phyloP scores from a whole-genome alignment of 2,888 invertebrate genomes.

The Sarcophaga carnaria region DNA sequence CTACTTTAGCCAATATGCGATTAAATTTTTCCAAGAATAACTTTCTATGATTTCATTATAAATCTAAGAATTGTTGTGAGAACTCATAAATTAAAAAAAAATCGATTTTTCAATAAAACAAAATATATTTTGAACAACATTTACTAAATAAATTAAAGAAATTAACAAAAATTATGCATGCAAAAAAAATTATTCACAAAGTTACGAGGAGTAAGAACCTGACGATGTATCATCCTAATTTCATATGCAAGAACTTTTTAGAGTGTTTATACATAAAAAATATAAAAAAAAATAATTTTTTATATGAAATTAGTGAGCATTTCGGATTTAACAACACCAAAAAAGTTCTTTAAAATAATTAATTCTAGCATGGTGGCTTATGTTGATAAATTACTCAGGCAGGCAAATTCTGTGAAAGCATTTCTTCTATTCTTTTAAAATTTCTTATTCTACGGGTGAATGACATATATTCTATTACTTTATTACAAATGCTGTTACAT shows the following conservation, averaged over 20 bases:
- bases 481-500: neutral
- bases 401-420: neutral
- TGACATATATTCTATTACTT: neutral
- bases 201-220: conserved; percentile 3
- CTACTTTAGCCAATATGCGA: neutral
- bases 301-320: conserved; percentile 4
- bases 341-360: neutral
- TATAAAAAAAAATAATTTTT: neutral
- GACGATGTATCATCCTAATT: conserved; percentile 2
- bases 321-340: neutral
- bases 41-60: too few species aligned
- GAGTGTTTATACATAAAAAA: neutral
- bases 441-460: too few species aligned
- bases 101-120: too few species aligned
- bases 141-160: neutral
- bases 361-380: too few species aligned
- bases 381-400: neutral
- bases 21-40: too few species aligned
- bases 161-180: neutral
- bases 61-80: too few species aligned
- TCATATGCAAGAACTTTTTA: conserved; percentile 24
- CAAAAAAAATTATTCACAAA: conserved; percentile 15
- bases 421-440: too few species aligned
- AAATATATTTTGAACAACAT: too few species aligned
- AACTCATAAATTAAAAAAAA: neutral